Evolutionary conservation across 2,113 vertebrate species (phyloP), one percentile per base, ranked within the genome.

Genomic region (Dipodomys stephensi): DNA sequence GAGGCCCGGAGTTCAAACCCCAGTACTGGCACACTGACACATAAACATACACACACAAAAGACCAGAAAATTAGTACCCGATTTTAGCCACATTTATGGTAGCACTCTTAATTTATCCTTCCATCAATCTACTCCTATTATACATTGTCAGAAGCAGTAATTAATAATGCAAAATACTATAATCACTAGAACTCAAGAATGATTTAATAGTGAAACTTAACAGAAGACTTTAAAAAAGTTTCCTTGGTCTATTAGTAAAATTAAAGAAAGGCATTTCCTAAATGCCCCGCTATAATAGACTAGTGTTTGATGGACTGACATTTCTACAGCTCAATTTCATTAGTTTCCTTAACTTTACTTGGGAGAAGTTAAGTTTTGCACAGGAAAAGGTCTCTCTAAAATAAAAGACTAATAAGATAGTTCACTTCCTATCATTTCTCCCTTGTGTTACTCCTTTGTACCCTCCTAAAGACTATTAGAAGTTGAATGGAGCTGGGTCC

Each of bases 201-300:
- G 76, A 95, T 20, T 15, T 35, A 81, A 0, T n/a, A 60, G 0
- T 76, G 30, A 94, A 68, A 86, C 57, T 88, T 90, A 85, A 73
- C 12, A 68, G 73, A 5, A 90, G 39, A 74, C 16, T 83, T 39
- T 78, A 78, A 57, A 87, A 78, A 71, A 22, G 10, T 57, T 76
- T 62, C 71, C 32, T 57, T 87, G 30, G 49, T 87, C 94, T 93
- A 72, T n/a, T 83, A 22, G 35, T 79, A 88, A 80, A 86, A 87
- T 35, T 71, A 82, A 94, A 39, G 32, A 27, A 67, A 83, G 28
- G 22, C 0, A 30, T 25, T 88, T 93, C 67, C 76, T 92, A 68
- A 83, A 44, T 64, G 30, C 19, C 53, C 60, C 82, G 7, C 32
- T 81, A 4, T 62, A 76, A 76, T 23, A 90, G 35, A 83, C 22